These are phyloP conservation scores for Geotrypetes seraphini DNA, from an alignment of 2,797 vertebrate genomes.

Conservation along the genomic window DNA sequence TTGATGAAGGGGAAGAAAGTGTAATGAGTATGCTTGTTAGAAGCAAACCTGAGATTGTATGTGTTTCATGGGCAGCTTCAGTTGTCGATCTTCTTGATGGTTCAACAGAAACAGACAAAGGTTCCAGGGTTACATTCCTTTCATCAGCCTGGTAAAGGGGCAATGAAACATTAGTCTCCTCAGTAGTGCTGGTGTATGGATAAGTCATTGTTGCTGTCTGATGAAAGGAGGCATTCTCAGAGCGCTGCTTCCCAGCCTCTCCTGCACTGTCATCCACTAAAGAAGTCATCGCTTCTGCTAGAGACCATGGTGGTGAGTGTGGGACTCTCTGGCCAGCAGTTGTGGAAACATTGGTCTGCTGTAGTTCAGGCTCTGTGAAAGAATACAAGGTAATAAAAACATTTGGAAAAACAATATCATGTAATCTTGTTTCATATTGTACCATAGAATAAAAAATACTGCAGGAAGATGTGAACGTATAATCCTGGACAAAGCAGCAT, in stretches of 20 bases:
- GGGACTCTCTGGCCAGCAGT: conserved; percentile 46
- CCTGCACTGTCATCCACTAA: conserved; percentile 37
- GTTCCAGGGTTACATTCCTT: conserved; percentile 57
- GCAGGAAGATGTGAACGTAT: too few relatives aligned
- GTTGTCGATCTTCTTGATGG: conserved; percentile 43
- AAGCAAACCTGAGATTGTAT: conserved; percentile 75
- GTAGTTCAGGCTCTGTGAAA: conserved; percentile 35
- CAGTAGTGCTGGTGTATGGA: conserved; percentile 41
- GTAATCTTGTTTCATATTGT: too few relatives aligned
- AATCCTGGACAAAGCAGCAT: too few relatives aligned
- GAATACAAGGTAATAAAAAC: conserved; percentile 1
- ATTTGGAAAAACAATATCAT: neutral
- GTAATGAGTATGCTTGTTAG: conserved; percentile 39
- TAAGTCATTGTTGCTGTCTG: conserved; percentile 42
- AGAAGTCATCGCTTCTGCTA: conserved; percentile 57
- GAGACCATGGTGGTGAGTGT: conserved; percentile 59
- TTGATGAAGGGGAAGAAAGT: conserved; percentile 14
- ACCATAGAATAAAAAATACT: too few relatives aligned
- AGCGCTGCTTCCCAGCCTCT: conserved; percentile 23
- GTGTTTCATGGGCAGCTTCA: conserved; percentile 40
- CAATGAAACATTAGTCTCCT: conserved; percentile 52
- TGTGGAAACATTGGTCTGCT: conserved; percentile 34
- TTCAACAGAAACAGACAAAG: conserved; percentile 55
- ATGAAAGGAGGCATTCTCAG: conserved; percentile 40
- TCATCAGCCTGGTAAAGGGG: conserved; percentile 57